These are phyloP conservation scores for Cyprinodon tularosa DNA, from an alignment of 2,113 vertebrate species.

Conservation along the genomic window DNA sequence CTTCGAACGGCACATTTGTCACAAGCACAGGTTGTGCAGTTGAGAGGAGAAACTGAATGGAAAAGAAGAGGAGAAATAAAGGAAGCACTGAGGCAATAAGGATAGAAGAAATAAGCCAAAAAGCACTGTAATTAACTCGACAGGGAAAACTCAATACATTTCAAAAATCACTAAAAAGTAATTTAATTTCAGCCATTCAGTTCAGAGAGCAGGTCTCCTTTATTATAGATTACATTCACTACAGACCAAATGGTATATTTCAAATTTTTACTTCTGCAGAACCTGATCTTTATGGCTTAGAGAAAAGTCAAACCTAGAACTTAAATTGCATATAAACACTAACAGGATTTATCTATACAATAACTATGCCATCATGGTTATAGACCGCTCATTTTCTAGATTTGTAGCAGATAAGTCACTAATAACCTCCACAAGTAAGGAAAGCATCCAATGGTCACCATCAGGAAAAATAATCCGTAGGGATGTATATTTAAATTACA, in stretches of 20 bases:
- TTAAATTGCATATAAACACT: too few relatives aligned
- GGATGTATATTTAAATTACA: too few relatives aligned
- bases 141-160: too few relatives aligned
- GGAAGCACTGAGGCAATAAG: slow-evolving; percentile 13
- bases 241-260: background rate
- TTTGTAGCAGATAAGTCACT: too few relatives aligned
- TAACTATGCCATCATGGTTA: too few relatives aligned
- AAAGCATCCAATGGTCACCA: too few relatives aligned
- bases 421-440: too few relatives aligned
- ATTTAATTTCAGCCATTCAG: background rate
- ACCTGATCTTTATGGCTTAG: background rate
- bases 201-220: background rate
- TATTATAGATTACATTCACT: background rate
- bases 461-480: too few relatives aligned
- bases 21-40: slow-evolving; percentile 21
- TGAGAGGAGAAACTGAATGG: slow-evolving; percentile 14
- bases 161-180: too few relatives aligned
- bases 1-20: slow-evolving; percentile 53
- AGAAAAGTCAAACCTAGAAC: background rate
- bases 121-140: background rate
- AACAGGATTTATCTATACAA: background rate
- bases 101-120: background rate
- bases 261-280: background rate
- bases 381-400: too few relatives aligned
- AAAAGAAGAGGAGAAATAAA: slow-evolving; percentile 1